These are phyloP conservation scores for Cosmorhoe ocellata DNA, from an alignment of 2,888 invertebrate genomes.

Conservation along the genomic window DNA sequence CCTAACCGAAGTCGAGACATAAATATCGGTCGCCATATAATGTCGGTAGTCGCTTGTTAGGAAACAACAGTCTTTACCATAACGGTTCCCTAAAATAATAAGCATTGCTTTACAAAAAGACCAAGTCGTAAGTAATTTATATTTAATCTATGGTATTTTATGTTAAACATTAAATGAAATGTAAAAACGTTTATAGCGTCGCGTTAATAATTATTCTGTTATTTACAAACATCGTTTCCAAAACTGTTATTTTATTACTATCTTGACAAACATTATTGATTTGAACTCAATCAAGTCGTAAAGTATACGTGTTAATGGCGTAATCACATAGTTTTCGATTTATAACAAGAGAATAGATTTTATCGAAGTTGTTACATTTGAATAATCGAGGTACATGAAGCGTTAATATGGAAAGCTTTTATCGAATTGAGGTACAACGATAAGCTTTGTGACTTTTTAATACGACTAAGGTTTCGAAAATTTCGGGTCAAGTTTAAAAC, in stretches of 20 bases:
- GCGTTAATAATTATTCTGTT: constrained; percentile 53
- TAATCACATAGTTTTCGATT: constrained; percentile 44
- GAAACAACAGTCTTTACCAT: constrained; percentile 40
- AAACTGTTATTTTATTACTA: constrained; percentile 46
- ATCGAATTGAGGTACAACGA: constrained; percentile 37
- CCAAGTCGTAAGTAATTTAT: constrained; percentile 28
- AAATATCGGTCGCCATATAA: too few relatives aligned
- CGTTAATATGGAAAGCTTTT: constrained; percentile 46
- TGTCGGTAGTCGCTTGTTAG: too few relatives aligned
- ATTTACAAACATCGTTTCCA: constrained; percentile 50
- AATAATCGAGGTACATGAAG: constrained; percentile 32
- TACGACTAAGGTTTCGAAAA: too few relatives aligned
- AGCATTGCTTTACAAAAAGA: constrained; percentile 37
- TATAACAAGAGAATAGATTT: constrained; percentile 40
- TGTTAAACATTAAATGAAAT: constrained; percentile 48
- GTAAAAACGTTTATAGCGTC: constrained; percentile 47
- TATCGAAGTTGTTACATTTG: constrained; percentile 41
- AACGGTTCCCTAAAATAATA: constrained; percentile 54
- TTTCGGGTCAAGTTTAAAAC: constrained; percentile 21
- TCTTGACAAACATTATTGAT: constrained; percentile 48
- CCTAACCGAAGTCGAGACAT: too few relatives aligned
- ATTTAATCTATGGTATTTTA: constrained; percentile 38
- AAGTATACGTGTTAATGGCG: constrained; percentile 47
- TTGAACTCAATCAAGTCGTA: constrained; percentile 50
- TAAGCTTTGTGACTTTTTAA: too few relatives aligned